These are phyloP conservation scores for Myoxocephalus aenaeus DNA, from an alignment of 2,797 vertebrate species.

Conservation along the genomic window DNA sequence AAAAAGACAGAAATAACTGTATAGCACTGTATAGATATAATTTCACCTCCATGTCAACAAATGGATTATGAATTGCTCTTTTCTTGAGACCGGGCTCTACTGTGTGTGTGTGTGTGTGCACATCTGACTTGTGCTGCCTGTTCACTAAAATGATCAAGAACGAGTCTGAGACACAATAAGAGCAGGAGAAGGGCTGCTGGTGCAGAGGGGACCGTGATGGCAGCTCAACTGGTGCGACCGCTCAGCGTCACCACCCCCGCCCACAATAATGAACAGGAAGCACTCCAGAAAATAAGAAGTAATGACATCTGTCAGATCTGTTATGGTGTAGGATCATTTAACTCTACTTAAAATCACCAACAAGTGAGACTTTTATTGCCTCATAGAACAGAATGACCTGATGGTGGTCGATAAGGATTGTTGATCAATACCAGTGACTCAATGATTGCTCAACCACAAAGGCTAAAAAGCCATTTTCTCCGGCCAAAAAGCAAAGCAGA, in stretches of 20 bases:
- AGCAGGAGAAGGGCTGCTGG: background rate
- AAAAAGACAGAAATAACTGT: background rate
- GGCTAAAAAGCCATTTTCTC: constrained; percentile 43
- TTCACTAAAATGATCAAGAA: constrained; percentile 16
- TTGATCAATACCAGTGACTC: constrained; percentile 54
- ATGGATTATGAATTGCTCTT: constrained; percentile 2
- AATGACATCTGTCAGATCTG: constrained; percentile 1
- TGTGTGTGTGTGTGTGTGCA: background rate
- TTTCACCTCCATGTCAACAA: constrained; percentile 13
- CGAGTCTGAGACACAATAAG: background rate
- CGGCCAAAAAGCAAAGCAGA: constrained; percentile 29
- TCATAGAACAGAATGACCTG: constrained; percentile 39
- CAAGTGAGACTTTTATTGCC: constrained; percentile 39
- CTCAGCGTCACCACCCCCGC: background rate
- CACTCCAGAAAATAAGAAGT: constrained; percentile 11
- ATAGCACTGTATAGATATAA: background rate
- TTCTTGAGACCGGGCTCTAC: constrained; percentile 19
- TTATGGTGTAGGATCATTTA: constrained; percentile 18
- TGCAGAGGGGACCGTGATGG: background rate
- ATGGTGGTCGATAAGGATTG: constrained; percentile 44
- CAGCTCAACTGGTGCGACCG: background rate
- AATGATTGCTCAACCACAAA: constrained; percentile 37
- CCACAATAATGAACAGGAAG: constrained; percentile 8
- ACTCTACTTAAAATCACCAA: constrained; percentile 32
- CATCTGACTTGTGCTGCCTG: background rate